phyloP scores from a whole-genome alignment of 1,140 invertebrate genomes.

The Chironomus tepperi region DNA sequence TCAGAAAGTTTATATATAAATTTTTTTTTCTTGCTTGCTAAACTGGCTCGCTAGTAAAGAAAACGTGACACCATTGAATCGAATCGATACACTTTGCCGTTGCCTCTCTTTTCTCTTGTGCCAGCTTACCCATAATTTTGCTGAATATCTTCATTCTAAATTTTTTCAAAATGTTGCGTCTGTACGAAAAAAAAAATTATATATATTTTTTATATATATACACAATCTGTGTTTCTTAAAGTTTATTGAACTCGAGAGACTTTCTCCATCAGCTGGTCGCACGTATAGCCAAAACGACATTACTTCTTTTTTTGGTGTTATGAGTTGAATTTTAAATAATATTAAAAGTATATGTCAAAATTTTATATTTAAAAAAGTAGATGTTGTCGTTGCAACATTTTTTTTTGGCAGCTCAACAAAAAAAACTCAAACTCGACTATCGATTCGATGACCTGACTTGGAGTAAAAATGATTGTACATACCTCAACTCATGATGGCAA shows the following conservation, averaged over 20 bases:
- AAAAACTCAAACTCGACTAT: neutral
- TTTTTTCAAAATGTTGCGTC: conserved; percentile 20
- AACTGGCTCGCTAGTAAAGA: neutral
- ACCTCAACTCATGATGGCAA: neutral
- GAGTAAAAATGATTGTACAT: neutral
- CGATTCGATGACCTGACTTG: neutral
- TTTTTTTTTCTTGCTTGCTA: neutral
- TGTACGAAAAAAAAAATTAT: conserved; percentile 15
- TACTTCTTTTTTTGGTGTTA: neutral
- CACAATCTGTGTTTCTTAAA: conserved; percentile 12
- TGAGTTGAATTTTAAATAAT: neutral
- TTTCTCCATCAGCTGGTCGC: conserved; percentile 21
- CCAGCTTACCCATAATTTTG: neutral
- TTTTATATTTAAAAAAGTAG: neutral
- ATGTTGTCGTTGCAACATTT: conserved; percentile 11
- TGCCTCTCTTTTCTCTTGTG: neutral
- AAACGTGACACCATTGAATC: conserved; percentile 12
- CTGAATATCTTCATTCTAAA: conserved; percentile 21
- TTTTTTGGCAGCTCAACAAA: neutral
- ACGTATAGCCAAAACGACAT: conserved; percentile 17
- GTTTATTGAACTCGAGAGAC: conserved; percentile 8
- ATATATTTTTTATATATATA: neutral
- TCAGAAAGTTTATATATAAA: neutral
- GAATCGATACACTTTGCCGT: conserved; percentile 6
- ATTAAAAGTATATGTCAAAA: neutral